Evolutionary conservation across 2,797 vertebrate genomes (phyloP), one percentile per base, ranked within the genome.

Genomic region (Cirrhinus mrigala): DNA sequence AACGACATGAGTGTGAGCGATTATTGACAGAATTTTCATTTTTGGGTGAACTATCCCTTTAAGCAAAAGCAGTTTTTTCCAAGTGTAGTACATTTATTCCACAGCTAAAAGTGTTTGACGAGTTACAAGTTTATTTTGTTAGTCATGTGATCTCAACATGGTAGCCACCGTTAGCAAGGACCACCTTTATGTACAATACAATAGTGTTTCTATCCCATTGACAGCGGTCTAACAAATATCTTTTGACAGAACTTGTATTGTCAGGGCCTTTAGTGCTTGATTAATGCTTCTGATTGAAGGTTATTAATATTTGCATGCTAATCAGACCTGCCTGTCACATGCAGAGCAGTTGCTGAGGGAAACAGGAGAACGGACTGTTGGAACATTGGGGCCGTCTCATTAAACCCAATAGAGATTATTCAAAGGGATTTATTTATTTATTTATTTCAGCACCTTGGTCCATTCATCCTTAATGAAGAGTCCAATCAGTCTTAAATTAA

Each of bases 281-380:
- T 85, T 71, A 85, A 88, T 86, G 76, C 27, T 54, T 79, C 64
- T 85, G 83, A 85, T 87, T 86, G 78, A 87, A 76, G 18, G 66
- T 80, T 82, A 89, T 90, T 81, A 75, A 91, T 90, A 88, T 87
- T 89, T 78, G 79, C 79, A 50, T 37, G 24, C 40, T 90, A 80
- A 88, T 90, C 89, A 85, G 56, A 86, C 81, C 82, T 77, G 60
- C 82, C 81, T 70, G 69, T 74, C 84, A 79, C 79, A 85, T 52
- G 27, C 37, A 27, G 24, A 84, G 56, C 76, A n/a, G 73, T 73
- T 83, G 69, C 84, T 33, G 7, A 82, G 66, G 64, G 48, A 85
- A 24, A 77, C 48, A 0, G 22, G 64, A 18, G 79, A 82, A 54
- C 68, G 20, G 52, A 77, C 68, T 22, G 27, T 48, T 52, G 20